phyloP scores from a whole-genome alignment of 2,113 vertebrate genomes.

The Antigone vipio region DNA sequence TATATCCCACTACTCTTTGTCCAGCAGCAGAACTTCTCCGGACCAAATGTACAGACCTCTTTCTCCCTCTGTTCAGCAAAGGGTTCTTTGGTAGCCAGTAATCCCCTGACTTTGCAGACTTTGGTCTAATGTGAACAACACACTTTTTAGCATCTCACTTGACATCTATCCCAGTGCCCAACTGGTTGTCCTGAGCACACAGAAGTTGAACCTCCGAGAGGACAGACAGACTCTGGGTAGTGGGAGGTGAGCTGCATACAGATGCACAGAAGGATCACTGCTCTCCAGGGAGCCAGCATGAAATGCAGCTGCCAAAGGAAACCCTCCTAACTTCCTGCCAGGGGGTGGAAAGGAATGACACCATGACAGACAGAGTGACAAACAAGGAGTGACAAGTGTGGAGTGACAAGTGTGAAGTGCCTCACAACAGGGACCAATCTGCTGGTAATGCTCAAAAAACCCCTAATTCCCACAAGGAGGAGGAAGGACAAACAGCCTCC shows the following conservation, averaged over 20 bases:
- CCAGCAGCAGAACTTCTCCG: background rate
- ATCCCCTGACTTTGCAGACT: background rate
- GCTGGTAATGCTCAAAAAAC: background rate
- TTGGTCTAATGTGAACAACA: background rate
- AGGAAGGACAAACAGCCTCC: background rate
- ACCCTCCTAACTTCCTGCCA: background rate
- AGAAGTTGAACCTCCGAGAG: accelerated
- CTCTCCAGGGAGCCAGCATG: background rate
- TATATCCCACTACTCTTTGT: background rate
- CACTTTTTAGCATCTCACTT: background rate
- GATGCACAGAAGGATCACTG: background rate
- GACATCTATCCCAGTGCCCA: background rate
- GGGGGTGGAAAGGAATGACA: background rate
- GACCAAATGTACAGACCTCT: background rate
- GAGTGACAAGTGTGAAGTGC: background rate
- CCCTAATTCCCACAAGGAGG: background rate
- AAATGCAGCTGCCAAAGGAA: background rate
- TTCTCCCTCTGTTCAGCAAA: background rate
- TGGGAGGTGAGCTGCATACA: background rate
- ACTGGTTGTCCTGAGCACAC: background rate
- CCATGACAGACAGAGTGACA: background rate
- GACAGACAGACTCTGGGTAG: background rate
- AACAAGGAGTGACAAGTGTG: background rate
- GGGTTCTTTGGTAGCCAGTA: background rate
- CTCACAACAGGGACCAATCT: background rate